Percentiles rank a stretch among this genome's conserved stretches.
phyloP scores from a whole-genome alignment of 2,797 vertebrate genomes.

The Melanotaenia boesemani region DNA sequence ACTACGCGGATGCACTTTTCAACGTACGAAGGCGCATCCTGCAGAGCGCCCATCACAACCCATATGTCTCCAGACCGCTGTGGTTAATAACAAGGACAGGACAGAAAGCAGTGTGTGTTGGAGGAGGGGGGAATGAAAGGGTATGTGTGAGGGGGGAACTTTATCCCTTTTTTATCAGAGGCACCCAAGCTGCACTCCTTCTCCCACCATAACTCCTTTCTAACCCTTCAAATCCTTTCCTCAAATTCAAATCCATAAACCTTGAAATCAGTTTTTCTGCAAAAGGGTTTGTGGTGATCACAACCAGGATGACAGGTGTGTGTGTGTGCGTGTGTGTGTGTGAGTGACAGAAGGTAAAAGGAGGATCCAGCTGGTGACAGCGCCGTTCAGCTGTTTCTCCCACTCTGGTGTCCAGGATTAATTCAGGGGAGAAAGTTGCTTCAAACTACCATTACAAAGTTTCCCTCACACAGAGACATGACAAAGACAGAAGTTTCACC shows the following conservation, averaged over 20 bases:
- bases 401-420: constrained; percentile 61
- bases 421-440: constrained; percentile 65
- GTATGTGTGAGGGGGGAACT: constrained; percentile 4
- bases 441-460: constrained; percentile 28
- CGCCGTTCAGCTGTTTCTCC: constrained; percentile 65
- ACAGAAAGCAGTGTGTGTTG: constrained; percentile 17
- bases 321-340: constrained; percentile 12
- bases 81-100: constrained; percentile 65
- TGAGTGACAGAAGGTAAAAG: constrained; percentile 37
- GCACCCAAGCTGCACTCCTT: constrained; percentile 14
- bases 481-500: constrained; percentile 42
- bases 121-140: no score
- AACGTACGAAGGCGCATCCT: constrained; percentile 35
- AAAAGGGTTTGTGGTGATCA: constrained; percentile 22
- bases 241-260: constrained; percentile 67
- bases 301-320: constrained; percentile 36
- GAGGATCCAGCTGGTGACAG: constrained; percentile 48
- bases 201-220: constrained; percentile 25
- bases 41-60: constrained; percentile 50
- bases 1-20: constrained; percentile 11
- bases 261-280: constrained; percentile 65
- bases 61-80: constrained; percentile 52
- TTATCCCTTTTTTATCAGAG: constrained; percentile 64
- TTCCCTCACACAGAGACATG: constrained; percentile 13
- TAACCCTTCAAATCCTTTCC: constrained; percentile 37